A percentile compares a stretch with the other conserved stretches of the same genome.
Evolutionary conservation across 2,797 vertebrate species (phyloP).

Genomic region (Paramormyrops hopkinsi): DNA sequence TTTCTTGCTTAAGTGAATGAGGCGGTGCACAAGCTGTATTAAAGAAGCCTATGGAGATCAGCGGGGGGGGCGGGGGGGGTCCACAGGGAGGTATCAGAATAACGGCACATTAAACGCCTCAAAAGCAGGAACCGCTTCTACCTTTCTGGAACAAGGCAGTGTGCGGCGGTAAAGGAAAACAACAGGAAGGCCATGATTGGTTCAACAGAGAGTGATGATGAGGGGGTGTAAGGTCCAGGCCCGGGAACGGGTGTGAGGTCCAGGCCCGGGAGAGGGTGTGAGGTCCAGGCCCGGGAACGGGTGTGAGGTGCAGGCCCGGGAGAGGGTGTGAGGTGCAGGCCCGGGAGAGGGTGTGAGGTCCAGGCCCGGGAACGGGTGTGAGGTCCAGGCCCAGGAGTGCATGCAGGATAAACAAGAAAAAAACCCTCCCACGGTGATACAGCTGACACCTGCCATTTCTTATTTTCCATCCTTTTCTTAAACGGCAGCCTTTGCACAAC

Average conservation of each 20-base stretch:
- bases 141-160: not conserved
- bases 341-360: not conserved
- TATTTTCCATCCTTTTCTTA: not conserved
- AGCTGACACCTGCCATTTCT: not conserved
- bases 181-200: not conserved
- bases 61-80: slow-evolving; percentile 4
- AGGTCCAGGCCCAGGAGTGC: not conserved
- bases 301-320: not conserved
- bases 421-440: not conserved
- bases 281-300: not conserved
- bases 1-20: slow-evolving; percentile 6
- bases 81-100: not conserved
- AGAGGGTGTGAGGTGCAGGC: not conserved
- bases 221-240: not conserved
- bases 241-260: not conserved
- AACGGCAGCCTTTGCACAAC: not conserved
- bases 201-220: not conserved
- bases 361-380: not conserved
- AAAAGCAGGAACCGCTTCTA: not conserved
- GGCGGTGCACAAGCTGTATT: not conserved
- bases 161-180: not conserved
- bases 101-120: not conserved
- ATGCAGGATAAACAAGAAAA: not conserved
- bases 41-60: slow-evolving; percentile 43
- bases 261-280: not conserved